phyloP scores from a whole-genome alignment of 2,113 vertebrate genomes.

The Zingel zingel region DNA sequence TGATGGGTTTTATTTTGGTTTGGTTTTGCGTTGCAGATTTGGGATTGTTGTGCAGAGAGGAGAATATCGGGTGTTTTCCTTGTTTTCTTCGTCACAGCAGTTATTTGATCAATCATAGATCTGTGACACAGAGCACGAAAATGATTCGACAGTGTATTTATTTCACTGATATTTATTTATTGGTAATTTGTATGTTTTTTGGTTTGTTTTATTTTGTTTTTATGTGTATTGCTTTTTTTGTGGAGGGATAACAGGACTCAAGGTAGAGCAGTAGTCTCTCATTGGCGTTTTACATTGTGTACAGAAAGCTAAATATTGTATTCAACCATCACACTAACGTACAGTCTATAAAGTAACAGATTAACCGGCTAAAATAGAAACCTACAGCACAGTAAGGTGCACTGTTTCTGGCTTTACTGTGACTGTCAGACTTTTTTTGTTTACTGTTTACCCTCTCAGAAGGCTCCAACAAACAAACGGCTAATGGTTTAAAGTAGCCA shows the following conservation, averaged over 20 bases:
- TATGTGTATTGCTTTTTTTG: conserved; percentile 51
- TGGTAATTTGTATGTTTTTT: conserved; percentile 65
- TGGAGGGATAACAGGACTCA: conserved; percentile 68
- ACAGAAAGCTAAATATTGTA: conserved; percentile 63
- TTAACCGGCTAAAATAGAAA: conserved; percentile 29
- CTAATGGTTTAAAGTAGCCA: conserved; percentile 34
- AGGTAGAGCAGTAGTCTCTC: conserved; percentile 59
- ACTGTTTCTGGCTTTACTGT: conserved; percentile 29
- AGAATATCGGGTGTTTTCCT: conserved; percentile 64
- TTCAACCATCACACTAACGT: conserved; percentile 58
- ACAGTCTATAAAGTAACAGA: conserved; percentile 33
- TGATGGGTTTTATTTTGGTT: conserved; percentile 68
- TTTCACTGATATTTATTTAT: conserved; percentile 85
- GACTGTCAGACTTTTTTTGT: conserved; percentile 43
- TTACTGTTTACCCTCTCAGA: conserved; percentile 43
- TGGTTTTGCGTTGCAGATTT: conserved; percentile 64
- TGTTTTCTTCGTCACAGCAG: conserved; percentile 71
- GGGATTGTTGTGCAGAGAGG: conserved; percentile 56
- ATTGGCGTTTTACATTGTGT: conserved; percentile 59
- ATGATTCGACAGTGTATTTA: conserved; percentile 80
- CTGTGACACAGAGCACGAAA: conserved; percentile 73
- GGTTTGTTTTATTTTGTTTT: conserved; percentile 47
- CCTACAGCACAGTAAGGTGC: conserved; percentile 30
- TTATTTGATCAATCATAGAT: conserved; percentile 76
- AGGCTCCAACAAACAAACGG: conserved; percentile 41